Conservation (phyloP, 2,113 vertebrate species). For the Poecile atricapillus region DNA sequence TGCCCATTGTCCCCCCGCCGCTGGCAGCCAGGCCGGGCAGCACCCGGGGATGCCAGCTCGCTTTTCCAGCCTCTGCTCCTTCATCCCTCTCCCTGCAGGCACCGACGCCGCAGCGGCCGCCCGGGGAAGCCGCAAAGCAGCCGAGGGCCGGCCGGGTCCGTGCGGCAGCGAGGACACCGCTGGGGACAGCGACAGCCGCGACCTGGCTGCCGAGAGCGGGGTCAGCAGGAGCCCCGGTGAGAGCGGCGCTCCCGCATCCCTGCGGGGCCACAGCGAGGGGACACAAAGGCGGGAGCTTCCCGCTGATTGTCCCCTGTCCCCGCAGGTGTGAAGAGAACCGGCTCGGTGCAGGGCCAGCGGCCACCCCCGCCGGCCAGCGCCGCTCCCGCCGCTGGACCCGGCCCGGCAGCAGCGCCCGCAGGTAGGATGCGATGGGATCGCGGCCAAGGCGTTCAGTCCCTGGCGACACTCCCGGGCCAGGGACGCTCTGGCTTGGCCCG, state of each 20-base stretch:
- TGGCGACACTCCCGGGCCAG: accelerated
- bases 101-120: background rate
- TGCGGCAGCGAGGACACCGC: background rate
- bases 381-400: background rate
- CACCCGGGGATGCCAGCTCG: accelerated
- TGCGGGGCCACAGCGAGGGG: background rate
- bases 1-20: accelerated
- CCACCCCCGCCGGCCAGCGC: background rate
- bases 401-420: background rate
- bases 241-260: background rate
- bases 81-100: conserved; percentile 28
- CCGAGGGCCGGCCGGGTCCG: conserved; percentile 44
- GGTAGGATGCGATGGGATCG: background rate
- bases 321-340: conserved; percentile 70
- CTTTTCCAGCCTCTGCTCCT: background rate
- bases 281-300: accelerated
- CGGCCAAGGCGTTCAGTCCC: accelerated
- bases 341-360: conserved; percentile 66
- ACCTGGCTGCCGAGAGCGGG: background rate
- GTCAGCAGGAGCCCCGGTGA: conserved; percentile 69
- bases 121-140: conserved; percentile 52
- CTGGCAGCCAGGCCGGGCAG: background rate
- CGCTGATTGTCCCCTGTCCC: background rate
- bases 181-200: conserved; percentile 22
- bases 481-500: background rate